These are phyloP conservation scores for Malacoctenus gilli DNA, from an alignment of 2,797 vertebrate species.

Conservation along the genomic window DNA sequence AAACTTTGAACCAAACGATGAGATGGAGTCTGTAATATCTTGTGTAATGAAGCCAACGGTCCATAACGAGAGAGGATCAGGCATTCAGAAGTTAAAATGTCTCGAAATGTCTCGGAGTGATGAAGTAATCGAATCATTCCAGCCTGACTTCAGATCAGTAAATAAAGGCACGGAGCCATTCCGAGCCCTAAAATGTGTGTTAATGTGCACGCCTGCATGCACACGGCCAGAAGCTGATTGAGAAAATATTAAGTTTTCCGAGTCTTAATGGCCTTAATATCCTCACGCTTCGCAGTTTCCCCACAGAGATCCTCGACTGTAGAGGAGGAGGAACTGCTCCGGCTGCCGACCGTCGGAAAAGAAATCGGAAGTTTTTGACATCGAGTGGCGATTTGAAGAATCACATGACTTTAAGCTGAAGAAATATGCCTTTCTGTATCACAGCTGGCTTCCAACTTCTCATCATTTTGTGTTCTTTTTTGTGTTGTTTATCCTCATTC, in stretches of 20 bases:
- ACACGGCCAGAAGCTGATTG: background rate
- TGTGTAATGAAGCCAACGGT: too few relatives aligned
- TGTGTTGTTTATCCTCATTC: conserved; percentile 37
- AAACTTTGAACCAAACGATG: too few relatives aligned
- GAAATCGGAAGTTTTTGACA: background rate
- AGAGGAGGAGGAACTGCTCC: background rate
- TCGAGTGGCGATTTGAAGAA: conserved; percentile 4
- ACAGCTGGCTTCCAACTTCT: conserved; percentile 10
- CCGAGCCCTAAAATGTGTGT: background rate
- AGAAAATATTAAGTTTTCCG: background rate
- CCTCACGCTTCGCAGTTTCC: background rate
- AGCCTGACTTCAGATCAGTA: too few relatives aligned
- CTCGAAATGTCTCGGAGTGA: too few relatives aligned
- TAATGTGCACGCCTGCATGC: background rate
- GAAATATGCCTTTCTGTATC: conserved; percentile 2
- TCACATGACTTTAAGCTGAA: conserved; percentile 5
- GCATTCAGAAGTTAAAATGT: too few relatives aligned
- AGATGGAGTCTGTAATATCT: too few relatives aligned
- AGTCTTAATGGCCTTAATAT: background rate
- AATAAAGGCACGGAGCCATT: too few relatives aligned
- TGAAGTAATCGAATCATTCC: too few relatives aligned
- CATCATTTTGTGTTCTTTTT: conserved; percentile 3
- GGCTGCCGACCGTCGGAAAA: background rate
- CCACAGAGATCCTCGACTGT: too few relatives aligned
- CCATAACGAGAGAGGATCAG: too few relatives aligned